Base-by-base conservation (phyloP, 1,140 invertebrate species). In the Diploscapter pachys region DNA sequence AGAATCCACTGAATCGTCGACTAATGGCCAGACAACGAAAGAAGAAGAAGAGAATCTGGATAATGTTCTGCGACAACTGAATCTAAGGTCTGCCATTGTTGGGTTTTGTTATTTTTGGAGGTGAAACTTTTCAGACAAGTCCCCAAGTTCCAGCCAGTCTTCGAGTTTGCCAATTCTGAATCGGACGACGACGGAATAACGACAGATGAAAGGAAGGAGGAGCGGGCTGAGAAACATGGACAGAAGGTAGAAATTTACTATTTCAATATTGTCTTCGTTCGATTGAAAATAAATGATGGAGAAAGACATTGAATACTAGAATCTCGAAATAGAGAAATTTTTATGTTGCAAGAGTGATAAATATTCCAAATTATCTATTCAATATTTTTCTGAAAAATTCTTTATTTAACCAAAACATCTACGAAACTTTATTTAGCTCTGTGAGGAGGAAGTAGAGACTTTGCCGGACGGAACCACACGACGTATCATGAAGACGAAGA, bases 361-460 rank as follows among this genome's bases (percentile, higher is more conserved):
- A 13, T 11, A 67, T 67, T 31, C 57, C 2, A 31, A 31, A 31
- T 31, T 31, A 31, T 31, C 31, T 31, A 31, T 31, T 9, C 13
- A 13, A 9, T 59, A 9, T 9, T 59, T 13, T 48, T 63, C 50
- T 5, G 62, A 69, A 57, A 57, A 49, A 31, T 49, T 31, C 13
- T 69, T 8, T 31, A 31, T 1, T 31, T 31, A 71, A 50, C 2
- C 5, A 71, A 9, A 71, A 3, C 1, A 31, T 31, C 31, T 31
- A 71, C 56, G 63, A 50, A 9, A n/a, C 65, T 9, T 13, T 71
- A n/a, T 71, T 2, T 52, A 76, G 75, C 65, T 75, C 4, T 80
- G 78, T 54, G 79, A 80, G 52, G 79, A 80, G 55, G 75, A 80
- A 67, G 73, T 80, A n/a, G 71, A 81, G 53, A 75, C 74, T 31